Base-by-base conservation (phyloP, 2,113 vertebrate genomes). In the Papio anubis region DNA sequence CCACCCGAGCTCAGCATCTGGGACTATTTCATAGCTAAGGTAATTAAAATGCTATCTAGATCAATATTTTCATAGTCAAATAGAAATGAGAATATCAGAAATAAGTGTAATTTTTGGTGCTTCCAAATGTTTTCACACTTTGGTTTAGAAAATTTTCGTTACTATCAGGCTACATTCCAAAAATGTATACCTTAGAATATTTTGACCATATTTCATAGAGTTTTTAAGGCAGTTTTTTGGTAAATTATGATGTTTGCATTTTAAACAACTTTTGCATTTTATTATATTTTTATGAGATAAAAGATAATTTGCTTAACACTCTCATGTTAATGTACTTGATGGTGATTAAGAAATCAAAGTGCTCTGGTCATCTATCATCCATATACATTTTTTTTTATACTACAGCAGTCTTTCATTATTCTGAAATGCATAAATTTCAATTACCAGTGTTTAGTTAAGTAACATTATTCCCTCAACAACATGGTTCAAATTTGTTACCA, bases 1-100 rank as follows among this genome's bases (percentile, higher is more conserved):
- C 99, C 99, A 55, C 99, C 99, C 27, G 99, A 99, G 90, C 99
- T 99, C 97, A 99, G 99, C 98, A 99, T 99, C 98, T 99, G 99
- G 99, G 99, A 99, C 98, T 99, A 99, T 97, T 99, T 99, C 88
- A 99, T 99, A 93, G 99, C 99, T 82, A 99, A 99, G 99, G 99
- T 99, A 99, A 96, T 30, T n/a, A 82, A 68, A 40, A 21, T 78
- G 35, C 55, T 94, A 20, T n/a, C 25, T 59, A 78, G 10, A 59
- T 75, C 16, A 73, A 0, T 93, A 76, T 89, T 93, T 52, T 18
- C 27, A 1, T 72, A 35, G 13, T 92, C 35, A 95, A 88, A 57
- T 93, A 38, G 23, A 80, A 93, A 81, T 80, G 25, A 48, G 64
- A 61, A n/a, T 57, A n/a, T 81, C 87, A 96, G 70, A 93, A 97